Base-by-base conservation (phyloP, 2,113 vertebrate genomes). In the Siphamia tubifer region DNA sequence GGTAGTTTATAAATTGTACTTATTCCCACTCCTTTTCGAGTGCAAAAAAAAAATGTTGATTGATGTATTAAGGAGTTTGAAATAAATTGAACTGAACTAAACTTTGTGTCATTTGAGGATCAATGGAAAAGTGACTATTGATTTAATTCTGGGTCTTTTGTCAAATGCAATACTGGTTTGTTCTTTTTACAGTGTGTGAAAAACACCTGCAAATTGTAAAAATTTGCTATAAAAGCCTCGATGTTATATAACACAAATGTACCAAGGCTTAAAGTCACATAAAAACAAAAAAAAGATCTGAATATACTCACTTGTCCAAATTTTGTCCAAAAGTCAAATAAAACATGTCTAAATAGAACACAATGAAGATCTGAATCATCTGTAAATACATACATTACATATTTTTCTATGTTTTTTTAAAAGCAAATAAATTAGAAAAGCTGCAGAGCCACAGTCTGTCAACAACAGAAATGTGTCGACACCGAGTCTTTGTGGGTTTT, bases 391-490 rank as follows among this genome's bases (percentile, higher is more conserved):
- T 75, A 69, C 52, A 79, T 67, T 60, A 67, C 47, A 48, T 58
- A 34, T 39, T 74, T 60, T 79, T 76, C 65, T 68, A 47, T 79
- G 75, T 68, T 75, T 68, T 78, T 68, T 61, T 39, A n/a, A n/a
- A n/a, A 79, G 56, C 77, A 89, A 92, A 92, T 91, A 92, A 92
- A 91, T 91, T 80, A 90, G 31, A 85, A 84, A 85, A 83, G 58
- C 58, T 77, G 66, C 64, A 56, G 13, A 79, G 76, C 79, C 80
- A 82, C 66, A 85, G 67, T 77, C 49, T 1, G 10, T 40, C 58
- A 74, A 74, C 24, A 61, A n/a, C n/a, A n/a, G n/a, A n/a, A n/a
- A n/a, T n/a, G 45, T 55, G 60, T 78, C 81, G 83, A 70, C 65
- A 69, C 49, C 23, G 69, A 81, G 80, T 85, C 78, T 77, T 62